Base-by-base conservation (phyloP, 2,888 invertebrate genomes). In the Plagodis pulveraria region DNA sequence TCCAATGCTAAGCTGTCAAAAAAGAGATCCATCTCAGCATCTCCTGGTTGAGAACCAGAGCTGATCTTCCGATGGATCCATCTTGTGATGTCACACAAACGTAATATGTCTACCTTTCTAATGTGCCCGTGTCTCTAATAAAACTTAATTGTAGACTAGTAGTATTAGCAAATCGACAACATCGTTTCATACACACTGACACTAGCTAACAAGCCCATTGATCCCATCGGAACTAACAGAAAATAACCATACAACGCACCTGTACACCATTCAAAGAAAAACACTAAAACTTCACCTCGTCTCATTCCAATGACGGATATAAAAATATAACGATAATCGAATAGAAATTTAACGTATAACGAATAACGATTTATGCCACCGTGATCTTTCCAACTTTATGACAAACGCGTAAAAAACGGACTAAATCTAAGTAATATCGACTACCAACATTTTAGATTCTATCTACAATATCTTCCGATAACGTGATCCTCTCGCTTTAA, bases 381-480 rank as follows among this genome's bases (percentile, higher is more conserved):
- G 62, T 63, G 62, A 65, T 67, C 65, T 59, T 52, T 76, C 74
- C 70, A 76, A 84, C 80, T 87, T 85, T 87, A 88, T 80, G 77
- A 80, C 71, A 71, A 73, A 73, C 71, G 72, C 79, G 82, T 83
- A 84, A 86, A 85, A 81, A 78, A 79, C 51, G 77, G 75, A 76
- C 74, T 62, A 63, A 77, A 74, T 77, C 72, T 70, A 62, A 80
- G 77, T 81, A 80, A 83, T 83, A 86, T 85, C 80, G 80, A 80
- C 73, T 79, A 63, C 53, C 67, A 70, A 69, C 22, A 57, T 32
- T 50, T 62, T 44, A 33, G 32, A 22, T 34, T 48, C 48, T 44
- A 22, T 22, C 6, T 11, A 22, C 35, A 48, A 48, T 42, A 40
- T 10, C 0, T 12, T 11, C 10, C 49, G 41, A 33, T 6, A 46